A percentile compares a stretch with the other conserved stretches of the same genome.
These are phyloP conservation scores for Pelvicachromis taeniatus DNA, from an alignment of 2,113 vertebrate species.

Conservation along the genomic window DNA sequence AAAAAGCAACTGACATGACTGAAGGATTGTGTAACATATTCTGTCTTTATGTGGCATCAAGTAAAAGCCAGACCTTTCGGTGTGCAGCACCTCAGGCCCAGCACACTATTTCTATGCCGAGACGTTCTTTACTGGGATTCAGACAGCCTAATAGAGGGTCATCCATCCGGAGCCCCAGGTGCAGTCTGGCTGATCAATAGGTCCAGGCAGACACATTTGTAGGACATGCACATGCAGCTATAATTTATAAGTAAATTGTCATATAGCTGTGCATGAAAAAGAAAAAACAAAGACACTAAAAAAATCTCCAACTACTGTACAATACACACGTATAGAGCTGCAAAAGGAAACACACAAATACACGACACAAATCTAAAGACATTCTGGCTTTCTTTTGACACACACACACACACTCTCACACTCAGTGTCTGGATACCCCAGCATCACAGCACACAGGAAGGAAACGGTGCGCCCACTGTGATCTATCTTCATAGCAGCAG, in stretches of 20 bases:
- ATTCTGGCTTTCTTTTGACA: neutral
- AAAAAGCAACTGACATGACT: neutral
- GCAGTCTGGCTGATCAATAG: conserved; percentile 40
- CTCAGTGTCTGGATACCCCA: neutral
- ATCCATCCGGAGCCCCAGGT: conserved; percentile 13
- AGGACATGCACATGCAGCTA: neutral
- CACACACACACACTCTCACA: neutral
- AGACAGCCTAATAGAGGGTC: conserved; percentile 31
- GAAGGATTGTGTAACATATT: neutral
- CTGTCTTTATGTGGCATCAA: neutral
- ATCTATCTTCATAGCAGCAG: conserved; percentile 56
- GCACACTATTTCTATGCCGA: neutral
- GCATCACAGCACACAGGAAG: neutral
- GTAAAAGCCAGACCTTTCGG: neutral
- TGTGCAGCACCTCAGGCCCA: neutral
- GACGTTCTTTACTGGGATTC: conserved; percentile 16
- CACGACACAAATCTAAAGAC: neutral
- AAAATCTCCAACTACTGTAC: neutral
- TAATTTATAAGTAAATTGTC: neutral
- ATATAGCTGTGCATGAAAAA: neutral
- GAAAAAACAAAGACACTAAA: neutral
- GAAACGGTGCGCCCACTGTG: neutral
- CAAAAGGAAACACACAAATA: neutral
- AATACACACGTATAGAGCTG: neutral
- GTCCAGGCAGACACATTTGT: neutral